Percentiles rank a stretch among this genome's conserved stretches.
Conservation (phyloP, 2,888 invertebrate genomes). For the Gryllus longicercus region DNA sequence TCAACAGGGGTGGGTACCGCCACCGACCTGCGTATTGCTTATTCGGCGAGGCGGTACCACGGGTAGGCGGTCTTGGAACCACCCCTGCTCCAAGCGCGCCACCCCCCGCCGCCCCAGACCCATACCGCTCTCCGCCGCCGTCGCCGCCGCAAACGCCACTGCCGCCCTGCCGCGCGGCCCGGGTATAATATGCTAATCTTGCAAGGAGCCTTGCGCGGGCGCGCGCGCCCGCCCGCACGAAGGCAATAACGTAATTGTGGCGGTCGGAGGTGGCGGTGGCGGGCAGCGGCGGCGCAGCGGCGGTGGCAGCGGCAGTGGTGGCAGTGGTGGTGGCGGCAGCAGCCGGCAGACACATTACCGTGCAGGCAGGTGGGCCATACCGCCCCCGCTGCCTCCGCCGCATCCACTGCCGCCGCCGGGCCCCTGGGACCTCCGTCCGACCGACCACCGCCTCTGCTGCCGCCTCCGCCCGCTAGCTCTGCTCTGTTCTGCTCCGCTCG, state of each 20-base stretch:
- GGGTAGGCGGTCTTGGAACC: not conserved
- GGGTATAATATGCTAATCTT: constrained; percentile 33
- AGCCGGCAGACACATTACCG: not conserved
- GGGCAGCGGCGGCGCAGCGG: not conserved
- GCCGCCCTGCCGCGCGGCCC: constrained; percentile 2
- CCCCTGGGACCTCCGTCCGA: not conserved
- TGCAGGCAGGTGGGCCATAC: not conserved
- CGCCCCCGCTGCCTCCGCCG: not conserved
- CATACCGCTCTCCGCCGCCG: not conserved
- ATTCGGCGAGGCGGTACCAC: not conserved
- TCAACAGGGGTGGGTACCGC: not conserved
- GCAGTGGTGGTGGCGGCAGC: constrained; percentile 4
- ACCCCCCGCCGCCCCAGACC: not conserved
- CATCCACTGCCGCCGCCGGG: not conserved
- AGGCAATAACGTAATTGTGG: constrained; percentile 17
- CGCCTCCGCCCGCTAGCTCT: not conserved
- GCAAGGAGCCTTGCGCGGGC: constrained; percentile 21
- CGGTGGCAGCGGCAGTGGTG: not conserved
- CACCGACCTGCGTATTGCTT: not conserved
- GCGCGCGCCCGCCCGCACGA: not conserved
- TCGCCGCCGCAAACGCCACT: not conserved
- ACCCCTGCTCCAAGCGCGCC: not conserved
- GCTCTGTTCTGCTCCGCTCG: constrained; percentile 2
- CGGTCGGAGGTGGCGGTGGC: not conserved
- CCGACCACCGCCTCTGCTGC: not conserved